Base-by-base conservation (phyloP, 2,888 invertebrate species). In the Lysandra bellargus region DNA sequence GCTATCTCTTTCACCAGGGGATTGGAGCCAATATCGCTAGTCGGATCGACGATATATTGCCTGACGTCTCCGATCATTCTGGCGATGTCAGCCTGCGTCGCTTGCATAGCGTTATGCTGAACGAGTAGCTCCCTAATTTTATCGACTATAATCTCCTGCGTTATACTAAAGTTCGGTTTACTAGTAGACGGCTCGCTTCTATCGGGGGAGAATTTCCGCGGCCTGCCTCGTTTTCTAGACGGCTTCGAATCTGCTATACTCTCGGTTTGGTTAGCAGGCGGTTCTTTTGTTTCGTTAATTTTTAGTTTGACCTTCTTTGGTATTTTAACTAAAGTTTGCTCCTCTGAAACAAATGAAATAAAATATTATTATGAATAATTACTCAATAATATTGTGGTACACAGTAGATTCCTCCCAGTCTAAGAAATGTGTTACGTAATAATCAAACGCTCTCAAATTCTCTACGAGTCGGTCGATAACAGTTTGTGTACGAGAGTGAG, bases 1-100 rank as follows among this genome's bases (percentile, higher is more conserved):
- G 91, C 91, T 17, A 92, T 89, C 79, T 87, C 89, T 3, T 85
- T 82, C 0, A 88, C 87, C 12, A 92, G 80, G 4, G 87, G 86
- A 77, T 91, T 88, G 4, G 84, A 69, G 33, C 33, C 80, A 1
- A 82, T 80, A 0, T 84, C 79, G 37, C 83, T 83, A 2, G 86
- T 85, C 60, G 83, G 84, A 1, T 84, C 81, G 5, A 90, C 86
- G 14, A 88, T 69, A 14, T 33, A 84, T 7, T 82, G 82, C 23
- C 85, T 83, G 0, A 89, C 88, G 37, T 84, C 86, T 0, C 78
- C 69, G 7, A 88, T 85, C 12, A 89, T 80, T 17, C 83, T 81
- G 0, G 85, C 79, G n/a, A 88, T 82, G 30, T 86, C 85, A 0
- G 17, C n/a, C 33, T 74, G 79, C 9, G 33, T 61, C 5, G 60